A percentile compares a stretch with the other conserved stretches of the same genome.
phyloP scores from a whole-genome alignment of 2,797 vertebrate species.

The Sebastes variabilis region DNA sequence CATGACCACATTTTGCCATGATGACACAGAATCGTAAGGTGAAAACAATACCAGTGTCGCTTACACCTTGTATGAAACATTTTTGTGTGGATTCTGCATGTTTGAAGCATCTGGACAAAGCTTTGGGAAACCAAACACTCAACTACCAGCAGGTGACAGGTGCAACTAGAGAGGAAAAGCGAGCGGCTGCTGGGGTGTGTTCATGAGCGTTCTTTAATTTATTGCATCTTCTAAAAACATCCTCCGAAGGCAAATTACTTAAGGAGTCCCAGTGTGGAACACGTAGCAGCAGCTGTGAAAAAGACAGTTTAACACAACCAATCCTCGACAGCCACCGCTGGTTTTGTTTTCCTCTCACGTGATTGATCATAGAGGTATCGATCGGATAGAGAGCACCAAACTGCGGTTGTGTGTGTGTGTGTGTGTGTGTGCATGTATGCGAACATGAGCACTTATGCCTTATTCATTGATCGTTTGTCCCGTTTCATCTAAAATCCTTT shows the following conservation, averaged over 20 bases:
- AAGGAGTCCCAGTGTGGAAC: neutral
- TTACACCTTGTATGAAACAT: neutral
- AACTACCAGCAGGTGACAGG: neutral
- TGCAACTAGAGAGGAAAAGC: neutral
- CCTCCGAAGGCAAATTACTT: neutral
- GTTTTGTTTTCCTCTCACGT: conserved; percentile 14
- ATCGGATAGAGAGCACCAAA: conserved; percentile 1
- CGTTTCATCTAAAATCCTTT: conserved; percentile 15
- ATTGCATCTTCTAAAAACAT: neutral
- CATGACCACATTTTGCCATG: too few relatives aligned
- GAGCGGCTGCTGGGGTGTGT: neutral
- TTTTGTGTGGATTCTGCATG: neutral
- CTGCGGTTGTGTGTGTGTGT: neutral
- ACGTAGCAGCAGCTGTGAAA: neutral
- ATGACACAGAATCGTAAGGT: too few relatives aligned
- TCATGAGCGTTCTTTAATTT: neutral
- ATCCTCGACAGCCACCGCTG: neutral
- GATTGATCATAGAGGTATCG: conserved; percentile 23
- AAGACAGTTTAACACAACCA: neutral
- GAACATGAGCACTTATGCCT: neutral
- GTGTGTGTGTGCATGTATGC: neutral
- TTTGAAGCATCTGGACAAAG: neutral
- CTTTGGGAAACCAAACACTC: neutral
- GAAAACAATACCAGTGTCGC: too few relatives aligned
- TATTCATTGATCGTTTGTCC: conserved; percentile 36